Conservation (phyloP, 2,888 invertebrate genomes). For the Bibio marci region DNA sequence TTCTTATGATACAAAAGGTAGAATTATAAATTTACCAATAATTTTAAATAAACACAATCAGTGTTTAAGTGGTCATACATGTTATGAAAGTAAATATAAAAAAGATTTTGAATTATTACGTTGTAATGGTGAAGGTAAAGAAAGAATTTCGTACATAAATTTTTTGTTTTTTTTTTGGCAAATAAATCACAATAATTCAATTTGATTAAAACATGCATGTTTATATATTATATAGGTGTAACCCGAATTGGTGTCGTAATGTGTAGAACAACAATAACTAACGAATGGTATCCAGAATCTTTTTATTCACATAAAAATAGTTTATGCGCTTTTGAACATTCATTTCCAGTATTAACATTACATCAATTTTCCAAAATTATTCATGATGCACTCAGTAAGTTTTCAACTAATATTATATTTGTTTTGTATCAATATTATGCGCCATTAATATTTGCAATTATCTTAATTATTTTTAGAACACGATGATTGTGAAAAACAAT, state of each 20-base stretch:
- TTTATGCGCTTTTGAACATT: conserved; percentile 21
- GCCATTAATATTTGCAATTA: neutral
- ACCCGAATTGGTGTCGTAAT: conserved; percentile 46
- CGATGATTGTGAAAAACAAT: conserved; percentile 16
- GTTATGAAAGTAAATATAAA: conserved; percentile 31
- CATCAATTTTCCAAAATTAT: conserved; percentile 17
- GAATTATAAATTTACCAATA: conserved; percentile 18
- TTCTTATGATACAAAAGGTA: conserved; percentile 35
- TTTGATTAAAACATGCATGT: neutral
- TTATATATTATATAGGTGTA: neutral
- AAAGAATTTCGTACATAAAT: neutral
- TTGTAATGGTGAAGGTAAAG: conserved; percentile 4
- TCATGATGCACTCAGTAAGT: conserved; percentile 20
- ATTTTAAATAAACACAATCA: conserved; percentile 11
- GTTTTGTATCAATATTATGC: neutral
- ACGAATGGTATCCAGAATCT: conserved; percentile 57
- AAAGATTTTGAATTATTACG: neutral
- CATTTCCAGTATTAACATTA: conserved; percentile 14
- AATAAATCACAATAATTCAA: conserved; percentile 31
- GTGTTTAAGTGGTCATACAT: conserved; percentile 36
- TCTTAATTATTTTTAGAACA: conserved; percentile 15
- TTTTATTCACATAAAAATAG: conserved; percentile 41
- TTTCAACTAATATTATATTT: neutral
- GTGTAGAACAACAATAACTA: conserved; percentile 37
- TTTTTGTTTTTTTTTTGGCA: conserved; percentile 7